These are phyloP conservation scores for Mastomys coucha DNA, from an alignment of 2,113 vertebrate genomes.

Conservation along the genomic window DNA sequence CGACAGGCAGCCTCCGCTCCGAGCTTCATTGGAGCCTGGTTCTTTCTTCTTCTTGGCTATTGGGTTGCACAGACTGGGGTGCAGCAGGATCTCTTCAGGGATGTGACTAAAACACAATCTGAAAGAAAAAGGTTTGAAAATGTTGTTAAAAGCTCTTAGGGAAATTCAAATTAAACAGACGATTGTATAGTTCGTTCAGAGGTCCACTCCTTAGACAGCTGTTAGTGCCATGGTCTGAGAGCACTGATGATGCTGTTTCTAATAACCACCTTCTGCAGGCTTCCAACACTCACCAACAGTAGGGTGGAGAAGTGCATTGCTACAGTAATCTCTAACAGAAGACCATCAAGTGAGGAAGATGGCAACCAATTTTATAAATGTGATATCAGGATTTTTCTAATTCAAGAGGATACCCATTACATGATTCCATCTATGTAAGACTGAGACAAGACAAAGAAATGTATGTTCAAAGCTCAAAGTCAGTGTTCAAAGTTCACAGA, in stretches of 20 bases:
- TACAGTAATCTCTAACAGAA: neutral
- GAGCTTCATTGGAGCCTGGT: neutral
- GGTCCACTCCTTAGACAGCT: neutral
- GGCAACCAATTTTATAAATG: neutral
- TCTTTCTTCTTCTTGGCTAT: neutral
- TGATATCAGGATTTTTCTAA: neutral
- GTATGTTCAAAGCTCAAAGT: neutral
- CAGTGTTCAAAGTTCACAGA: neutral
- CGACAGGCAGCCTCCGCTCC: neutral
- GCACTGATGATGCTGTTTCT: neutral
- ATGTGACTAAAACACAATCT: conserved; percentile 35
- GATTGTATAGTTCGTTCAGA: neutral
- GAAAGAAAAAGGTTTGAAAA: conserved; percentile 42
- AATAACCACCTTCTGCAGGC: neutral
- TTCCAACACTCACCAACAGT: neutral
- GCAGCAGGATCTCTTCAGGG: neutral
- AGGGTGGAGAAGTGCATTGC: neutral
- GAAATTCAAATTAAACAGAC: neutral
- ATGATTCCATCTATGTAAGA: neutral
- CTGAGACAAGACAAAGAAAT: conserved; percentile 29
- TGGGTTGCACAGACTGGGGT: neutral
- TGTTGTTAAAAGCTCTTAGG: neutral
- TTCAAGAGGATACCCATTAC: neutral
- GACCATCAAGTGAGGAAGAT: neutral
- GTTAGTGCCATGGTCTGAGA: neutral